A percentile compares a stretch with the other conserved stretches of the same genome.
Evolutionary conservation across 2,888 invertebrate species (phyloP).

Genomic region (Drosophila acutilabella): DNA sequence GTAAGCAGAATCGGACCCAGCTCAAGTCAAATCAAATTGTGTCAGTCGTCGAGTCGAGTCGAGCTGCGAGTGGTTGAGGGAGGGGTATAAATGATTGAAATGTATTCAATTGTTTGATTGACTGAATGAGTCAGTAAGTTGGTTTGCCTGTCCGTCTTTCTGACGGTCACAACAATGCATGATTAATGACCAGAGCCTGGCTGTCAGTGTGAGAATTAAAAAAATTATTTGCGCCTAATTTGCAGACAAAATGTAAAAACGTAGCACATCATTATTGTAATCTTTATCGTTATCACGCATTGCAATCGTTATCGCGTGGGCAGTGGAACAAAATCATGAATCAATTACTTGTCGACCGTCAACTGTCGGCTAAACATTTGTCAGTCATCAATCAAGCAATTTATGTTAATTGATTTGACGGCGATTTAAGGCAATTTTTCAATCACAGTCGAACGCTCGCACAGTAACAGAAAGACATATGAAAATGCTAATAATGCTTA

Average conservation of each 20-base stretch:
- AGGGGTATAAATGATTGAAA: slow-evolving; percentile 69
- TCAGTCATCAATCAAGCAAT: slow-evolving; percentile 76
- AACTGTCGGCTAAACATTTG: slow-evolving; percentile 65
- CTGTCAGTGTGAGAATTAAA: slow-evolving; percentile 62
- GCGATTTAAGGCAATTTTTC: slow-evolving; percentile 74
- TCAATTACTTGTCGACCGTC: slow-evolving; percentile 61
- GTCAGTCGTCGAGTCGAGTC: slow-evolving; percentile 34
- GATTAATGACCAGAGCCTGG: slow-evolving; percentile 63
- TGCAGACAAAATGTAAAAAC: slow-evolving; percentile 56
- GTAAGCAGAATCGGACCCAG: slow-evolving; percentile 20
- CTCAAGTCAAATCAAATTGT: slow-evolving; percentile 69
- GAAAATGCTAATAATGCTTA: slow-evolving; percentile 1
- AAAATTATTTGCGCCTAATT: slow-evolving; percentile 70
- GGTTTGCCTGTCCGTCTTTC: not conserved
- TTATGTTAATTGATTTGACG: slow-evolving; percentile 79
- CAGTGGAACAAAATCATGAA: slow-evolving; percentile 60
- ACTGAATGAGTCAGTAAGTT: slow-evolving; percentile 41
- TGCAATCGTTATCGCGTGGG: slow-evolving; percentile 41
- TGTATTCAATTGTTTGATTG: slow-evolving; percentile 79
- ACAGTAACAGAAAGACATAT: not conserved
- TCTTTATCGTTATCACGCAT: slow-evolving; percentile 35
- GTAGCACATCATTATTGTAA: slow-evolving; percentile 31
- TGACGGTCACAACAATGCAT: slow-evolving; percentile 60
- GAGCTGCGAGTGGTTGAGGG: slow-evolving; percentile 9
- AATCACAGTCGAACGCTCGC: slow-evolving; percentile 12